A percentile compares a stretch with the other conserved stretches of the same genome.
Evolutionary conservation across 2,797 vertebrate genomes (phyloP).

Genomic region (Crax fasciolata): DNA sequence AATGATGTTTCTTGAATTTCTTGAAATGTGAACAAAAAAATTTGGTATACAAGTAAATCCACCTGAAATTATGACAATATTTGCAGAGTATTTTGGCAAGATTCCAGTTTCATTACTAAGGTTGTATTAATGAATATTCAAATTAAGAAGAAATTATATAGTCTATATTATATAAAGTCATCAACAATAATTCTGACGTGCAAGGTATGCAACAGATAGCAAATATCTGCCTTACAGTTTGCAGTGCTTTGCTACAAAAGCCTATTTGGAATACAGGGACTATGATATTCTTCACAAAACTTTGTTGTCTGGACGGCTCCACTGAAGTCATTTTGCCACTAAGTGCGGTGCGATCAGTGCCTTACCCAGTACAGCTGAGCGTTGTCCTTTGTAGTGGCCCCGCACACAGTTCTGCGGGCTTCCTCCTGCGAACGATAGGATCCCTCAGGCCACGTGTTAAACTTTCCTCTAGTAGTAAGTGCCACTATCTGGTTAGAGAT

Average conservation of each 20-base stretch:
- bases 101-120: neutral
- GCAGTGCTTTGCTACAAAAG: neutral
- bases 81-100: neutral
- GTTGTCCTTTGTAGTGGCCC: conserved; percentile 7
- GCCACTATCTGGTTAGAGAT: conserved; percentile 45
- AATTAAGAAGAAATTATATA: neutral
- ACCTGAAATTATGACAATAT: neutral
- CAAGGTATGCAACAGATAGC: neutral
- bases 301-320: neutral
- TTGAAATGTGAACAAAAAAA: conserved; percentile 1
- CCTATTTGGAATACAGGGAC: neutral
- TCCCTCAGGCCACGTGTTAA: conserved; percentile 21
- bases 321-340: conserved; percentile 11
- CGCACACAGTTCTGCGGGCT: neutral
- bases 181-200: neutral
- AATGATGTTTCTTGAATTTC: neutral
- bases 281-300: neutral
- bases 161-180: neutral
- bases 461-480: conserved; percentile 17
- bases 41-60: neutral
- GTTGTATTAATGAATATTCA: neutral
- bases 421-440: conserved; percentile 35
- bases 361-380: conserved; percentile 2
- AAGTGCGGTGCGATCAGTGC: neutral
- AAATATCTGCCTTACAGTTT: neutral